Percentiles rank a stretch among this genome's conserved stretches.
phyloP scores from a whole-genome alignment of 92 coral and sea anemone species.

The Phenganax stokvisi region DNA sequence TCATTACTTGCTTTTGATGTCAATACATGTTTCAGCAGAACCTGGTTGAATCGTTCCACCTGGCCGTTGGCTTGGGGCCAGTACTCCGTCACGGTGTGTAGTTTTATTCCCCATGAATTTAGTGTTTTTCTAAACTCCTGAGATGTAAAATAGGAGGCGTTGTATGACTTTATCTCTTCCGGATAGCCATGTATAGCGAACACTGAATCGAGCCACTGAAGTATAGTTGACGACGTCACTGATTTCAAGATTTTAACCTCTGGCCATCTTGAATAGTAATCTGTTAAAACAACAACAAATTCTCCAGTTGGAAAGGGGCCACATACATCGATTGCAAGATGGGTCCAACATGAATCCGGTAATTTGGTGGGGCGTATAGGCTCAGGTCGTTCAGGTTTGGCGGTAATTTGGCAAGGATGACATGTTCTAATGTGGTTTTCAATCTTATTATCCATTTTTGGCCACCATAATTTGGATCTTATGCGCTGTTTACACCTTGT shows the following conservation, averaged over 20 bases:
- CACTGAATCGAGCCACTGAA: constrained; percentile 8
- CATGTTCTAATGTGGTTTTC: constrained; percentile 26
- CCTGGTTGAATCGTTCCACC: constrained; percentile 29
- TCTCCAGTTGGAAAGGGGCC: constrained; percentile 62
- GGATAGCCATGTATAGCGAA: constrained; percentile 38
- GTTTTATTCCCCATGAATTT: constrained; percentile 30
- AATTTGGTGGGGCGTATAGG: constrained; percentile 52
- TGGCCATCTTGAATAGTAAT: constrained; percentile 57
- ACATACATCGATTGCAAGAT: constrained; percentile 54
- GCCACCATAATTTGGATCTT: constrained; percentile 40
- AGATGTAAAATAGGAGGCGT: constrained; percentile 42
- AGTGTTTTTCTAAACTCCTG: constrained; percentile 22
- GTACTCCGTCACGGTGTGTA: constrained; percentile 28
- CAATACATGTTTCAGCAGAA: constrained; percentile 1
- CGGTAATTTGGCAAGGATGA: constrained; percentile 44
- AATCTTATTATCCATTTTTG: constrained; percentile 42
- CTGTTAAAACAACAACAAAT: constrained; percentile 49
- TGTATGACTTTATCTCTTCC: constrained; percentile 27
- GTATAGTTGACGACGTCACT: neutral
- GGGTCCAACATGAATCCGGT: constrained; percentile 42
- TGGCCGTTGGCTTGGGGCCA: constrained; percentile 61
- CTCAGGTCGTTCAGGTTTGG: constrained; percentile 40
- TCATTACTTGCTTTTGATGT: constrained; percentile 9
- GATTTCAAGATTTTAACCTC: constrained; percentile 35
- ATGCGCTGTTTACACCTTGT: constrained; percentile 44